Base-by-base conservation (phyloP, 2,113 vertebrate species). In the Myocastor coypus region DNA sequence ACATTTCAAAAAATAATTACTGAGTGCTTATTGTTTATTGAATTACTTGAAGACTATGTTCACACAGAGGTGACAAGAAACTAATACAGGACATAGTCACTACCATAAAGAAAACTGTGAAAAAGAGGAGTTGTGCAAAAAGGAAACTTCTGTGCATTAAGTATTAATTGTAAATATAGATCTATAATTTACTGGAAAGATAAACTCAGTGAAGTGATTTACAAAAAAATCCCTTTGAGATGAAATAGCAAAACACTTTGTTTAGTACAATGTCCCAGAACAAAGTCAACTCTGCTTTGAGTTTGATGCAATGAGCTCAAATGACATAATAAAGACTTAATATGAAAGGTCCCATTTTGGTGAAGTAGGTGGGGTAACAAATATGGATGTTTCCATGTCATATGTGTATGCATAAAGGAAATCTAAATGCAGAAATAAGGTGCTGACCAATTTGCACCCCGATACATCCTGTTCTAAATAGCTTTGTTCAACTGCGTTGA, bases 251-350 rank as follows among this genome's bases (percentile, higher is more conserved):
- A 42, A 94, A 81, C 14, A 28, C 57, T 69, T 81, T 37, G n/a
- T 57, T 82, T 64, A 50, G 1, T 84, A 55, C 2, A 28, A 12
- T 20, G 22, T 32, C 19, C 24, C 9, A 16, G 42, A 14, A 73
- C 7, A 13, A 96, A 90, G 52, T 4, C 32, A 75, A 3, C 7
- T 46, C 16, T 89, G 59, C 19, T 93, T 95, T 94, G 92, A 93
- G 30, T 86, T 92, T 91, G 78, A 93, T 93, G 19, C 83, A 84
- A 64, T 34, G 80, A 26, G 84, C 5, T 26, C 66, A 91, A 69
- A 69, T 89, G 55, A 81, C 20, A 96, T 75, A 57, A 82, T 55
- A 17, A 34, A 88, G 8, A 75, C 13, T 77, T 95, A 87, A 24
- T 42, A 32, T 88, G 71, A 94, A 68, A 86, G 59, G 73, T 42